Evolutionary conservation across 2,888 invertebrate species (phyloP).

Genomic region (Agonopterix alstromeriana): DNA sequence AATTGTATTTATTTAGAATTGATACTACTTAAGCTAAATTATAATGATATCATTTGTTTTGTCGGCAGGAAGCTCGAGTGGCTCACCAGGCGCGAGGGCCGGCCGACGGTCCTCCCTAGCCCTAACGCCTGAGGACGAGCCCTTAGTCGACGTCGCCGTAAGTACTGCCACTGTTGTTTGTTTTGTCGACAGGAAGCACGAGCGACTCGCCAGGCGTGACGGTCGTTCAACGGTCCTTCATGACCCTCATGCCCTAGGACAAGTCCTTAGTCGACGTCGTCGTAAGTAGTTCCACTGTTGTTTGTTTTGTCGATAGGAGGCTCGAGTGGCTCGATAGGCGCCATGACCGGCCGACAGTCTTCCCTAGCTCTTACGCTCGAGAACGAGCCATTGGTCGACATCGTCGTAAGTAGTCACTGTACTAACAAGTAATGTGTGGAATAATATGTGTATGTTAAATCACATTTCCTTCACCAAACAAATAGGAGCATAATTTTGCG

Average conservation of each 20-base stretch:
- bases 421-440: too few species aligned
- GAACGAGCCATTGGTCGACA: conserved; percentile 81
- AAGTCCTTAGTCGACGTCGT: conserved; percentile 80
- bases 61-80: conserved; percentile 69
- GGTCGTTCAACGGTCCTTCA: conserved; percentile 80
- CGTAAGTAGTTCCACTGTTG: conserved; percentile 70
- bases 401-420: conserved; percentile 76
- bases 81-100: conserved; percentile 79
- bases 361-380: conserved; percentile 83
- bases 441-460: too few species aligned
- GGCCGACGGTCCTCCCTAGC: conserved; percentile 82
- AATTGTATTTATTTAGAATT: too few species aligned
- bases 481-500: too few species aligned
- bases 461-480: too few species aligned
- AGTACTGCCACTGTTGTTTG: conserved; percentile 45
- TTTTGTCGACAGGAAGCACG: conserved; percentile 62
- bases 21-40: too few species aligned
- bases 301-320: conserved; percentile 55
- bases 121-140: conserved; percentile 78
- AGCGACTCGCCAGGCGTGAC: conserved; percentile 80
- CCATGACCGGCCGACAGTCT: conserved; percentile 80
- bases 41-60: conserved; percentile 19
- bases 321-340: conserved; percentile 78
- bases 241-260: conserved; percentile 83
- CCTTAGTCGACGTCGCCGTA: conserved; percentile 78